phyloP scores from a whole-genome alignment of 2,888 invertebrate genomes.

The Phalangium opilio region DNA sequence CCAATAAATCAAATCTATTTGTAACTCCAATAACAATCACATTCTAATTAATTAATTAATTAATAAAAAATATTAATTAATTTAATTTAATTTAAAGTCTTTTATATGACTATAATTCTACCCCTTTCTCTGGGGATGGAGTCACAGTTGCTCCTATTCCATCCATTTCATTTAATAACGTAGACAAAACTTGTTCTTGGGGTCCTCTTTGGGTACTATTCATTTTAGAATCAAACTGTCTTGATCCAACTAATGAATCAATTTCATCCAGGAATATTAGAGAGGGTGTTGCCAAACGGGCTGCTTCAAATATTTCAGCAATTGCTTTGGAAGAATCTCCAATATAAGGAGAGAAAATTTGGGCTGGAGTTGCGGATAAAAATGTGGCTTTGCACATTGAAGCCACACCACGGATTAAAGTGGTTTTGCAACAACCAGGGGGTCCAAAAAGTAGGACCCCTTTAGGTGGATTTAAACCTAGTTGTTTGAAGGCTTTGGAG shows the following conservation, averaged over 20 bases:
- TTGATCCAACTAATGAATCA: constrained; percentile 33
- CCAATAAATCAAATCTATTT: constrained; percentile 46
- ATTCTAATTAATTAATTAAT: constrained; percentile 22
- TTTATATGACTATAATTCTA: too few relatives aligned
- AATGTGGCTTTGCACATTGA: constrained; percentile 36
- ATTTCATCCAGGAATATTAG: constrained; percentile 49
- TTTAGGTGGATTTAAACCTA: constrained; percentile 42
- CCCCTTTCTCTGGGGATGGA: too few relatives aligned
- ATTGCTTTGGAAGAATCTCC: constrained; percentile 47
- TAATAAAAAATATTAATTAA: too few relatives aligned
- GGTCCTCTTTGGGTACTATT: constrained; percentile 30
- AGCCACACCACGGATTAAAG: constrained; percentile 42
- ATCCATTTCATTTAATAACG: constrained; percentile 49
- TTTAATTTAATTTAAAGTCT: too few relatives aligned
- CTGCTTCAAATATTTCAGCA: constrained; percentile 39
- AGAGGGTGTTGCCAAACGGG: constrained; percentile 42
- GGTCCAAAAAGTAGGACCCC: constrained; percentile 47
- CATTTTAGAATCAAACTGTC: constrained; percentile 21
- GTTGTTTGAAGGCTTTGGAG: constrained; percentile 38
- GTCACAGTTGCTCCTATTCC: constrained; percentile 36
- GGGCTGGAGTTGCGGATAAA: constrained; percentile 42
- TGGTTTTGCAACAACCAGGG: constrained; percentile 50
- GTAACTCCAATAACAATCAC: constrained; percentile 48
- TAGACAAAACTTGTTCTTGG: constrained; percentile 43
- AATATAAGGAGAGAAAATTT: constrained; percentile 47